Evolutionary conservation across 2,888 invertebrate genomes (phyloP), one percentile per base, ranked within the genome.

Genomic region (Sepiola atlantica): DNA sequence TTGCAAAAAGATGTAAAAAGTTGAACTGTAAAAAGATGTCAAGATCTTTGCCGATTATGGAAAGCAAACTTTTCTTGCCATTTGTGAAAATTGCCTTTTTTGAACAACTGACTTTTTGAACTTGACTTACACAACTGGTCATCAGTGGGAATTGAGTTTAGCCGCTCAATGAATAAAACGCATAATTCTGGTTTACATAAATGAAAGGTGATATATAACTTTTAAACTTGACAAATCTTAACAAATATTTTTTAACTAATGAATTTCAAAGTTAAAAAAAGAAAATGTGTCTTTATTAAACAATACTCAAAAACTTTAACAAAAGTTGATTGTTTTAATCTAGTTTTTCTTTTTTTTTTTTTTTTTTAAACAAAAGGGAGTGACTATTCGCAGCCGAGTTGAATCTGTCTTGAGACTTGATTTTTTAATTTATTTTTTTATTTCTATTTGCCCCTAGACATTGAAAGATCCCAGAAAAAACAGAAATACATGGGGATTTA

Each of bases 191-290:
- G 32, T 45, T 45, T 77, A 77, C n/a, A n/a, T n/a, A 77, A 77
- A 77, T n/a, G n/a, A 77, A 77, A n/a, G n/a, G 0, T 77, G 12
- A 77, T 32, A 77, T n/a, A 77, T 77, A 77, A 77, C n/a, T n/a
- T 32, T 77, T 32, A 77, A 77, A 77, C n/a, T 32, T n/a, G 16
- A 77, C 77, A 77, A 77, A 77, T 77, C 77, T 32, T n/a, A 77
- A 77, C 77, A 77, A 77, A n/a, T 77, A 77, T 77, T 77, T 77
- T 61, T 77, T n/a, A 77, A 77, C 77, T 77, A 77, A 77, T 16
- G 77, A 77, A n/a, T 77, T 77, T 77, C n/a, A 77, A n/a, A 45
- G 45, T 45, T 45, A 45, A 45, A 45, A 45, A 45, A 45, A 45
- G 0, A 77, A 77, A 20, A n/a, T n/a, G n/a, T n/a, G n/a, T n/a